A percentile compares a stretch with the other conserved stretches of the same genome.
Evolutionary conservation across 2,888 invertebrate genomes (phyloP).

Genomic region (Agrilus cyanescens): DNA sequence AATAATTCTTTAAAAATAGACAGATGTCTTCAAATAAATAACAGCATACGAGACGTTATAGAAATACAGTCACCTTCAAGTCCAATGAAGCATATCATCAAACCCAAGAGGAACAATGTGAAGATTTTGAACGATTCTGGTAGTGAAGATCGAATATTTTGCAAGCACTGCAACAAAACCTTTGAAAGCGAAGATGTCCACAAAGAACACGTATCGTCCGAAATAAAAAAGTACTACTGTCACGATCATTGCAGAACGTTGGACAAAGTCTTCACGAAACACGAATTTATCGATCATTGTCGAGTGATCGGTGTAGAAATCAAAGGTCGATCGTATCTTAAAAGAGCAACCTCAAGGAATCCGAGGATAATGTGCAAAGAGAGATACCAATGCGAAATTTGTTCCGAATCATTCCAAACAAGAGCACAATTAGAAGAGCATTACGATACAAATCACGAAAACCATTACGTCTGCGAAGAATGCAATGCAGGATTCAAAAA

Average conservation of each 20-base stretch:
- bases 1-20: no score
- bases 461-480: constrained; percentile 11
- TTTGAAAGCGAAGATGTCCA: no score
- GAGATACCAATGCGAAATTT: constrained; percentile 29
- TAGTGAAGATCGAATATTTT: no score
- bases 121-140: no score
- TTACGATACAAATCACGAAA: constrained; percentile 20
- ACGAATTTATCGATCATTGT: constrained; percentile 9
- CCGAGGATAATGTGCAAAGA: constrained; percentile 7
- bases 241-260: constrained; percentile 1
- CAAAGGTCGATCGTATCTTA: constrained; percentile 6
- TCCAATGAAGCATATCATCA: no score
- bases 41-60: no score
- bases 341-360: constrained; percentile 6
- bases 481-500: constrained; percentile 23
- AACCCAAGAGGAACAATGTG: no score
- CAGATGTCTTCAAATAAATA: no score
- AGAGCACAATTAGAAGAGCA: constrained; percentile 25
- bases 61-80: no score
- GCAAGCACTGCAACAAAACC: no score
- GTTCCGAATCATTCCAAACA: constrained; percentile 28
- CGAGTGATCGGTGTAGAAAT: constrained; percentile 1
- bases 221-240: constrained; percentile 6
- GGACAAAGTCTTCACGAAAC: constrained; percentile 5
- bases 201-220: no score